A percentile compares a stretch with the other conserved stretches of the same genome.
These are phyloP conservation scores for Semibalanus balanoides DNA, from an alignment of 1,140 invertebrate species.

Conservation along the genomic window DNA sequence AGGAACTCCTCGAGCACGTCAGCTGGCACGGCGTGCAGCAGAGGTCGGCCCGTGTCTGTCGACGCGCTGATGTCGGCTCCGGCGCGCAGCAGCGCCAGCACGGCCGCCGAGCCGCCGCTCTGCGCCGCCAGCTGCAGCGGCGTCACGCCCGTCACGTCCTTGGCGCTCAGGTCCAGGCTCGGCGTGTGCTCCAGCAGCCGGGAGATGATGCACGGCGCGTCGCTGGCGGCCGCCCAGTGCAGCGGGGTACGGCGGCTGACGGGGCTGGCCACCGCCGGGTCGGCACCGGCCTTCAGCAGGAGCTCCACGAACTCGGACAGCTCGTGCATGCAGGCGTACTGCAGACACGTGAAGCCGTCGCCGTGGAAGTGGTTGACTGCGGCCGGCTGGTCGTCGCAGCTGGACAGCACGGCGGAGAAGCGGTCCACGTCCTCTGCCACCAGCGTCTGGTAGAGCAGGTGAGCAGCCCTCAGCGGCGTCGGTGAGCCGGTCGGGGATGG, in stretches of 20 bases:
- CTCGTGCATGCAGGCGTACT: conserved; percentile 15
- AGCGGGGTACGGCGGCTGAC: conserved; percentile 13
- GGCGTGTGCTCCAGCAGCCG: neutral
- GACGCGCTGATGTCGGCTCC: neutral
- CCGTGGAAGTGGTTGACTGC: conserved; percentile 8
- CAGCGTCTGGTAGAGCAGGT: neutral
- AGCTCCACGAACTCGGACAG: conserved; percentile 11
- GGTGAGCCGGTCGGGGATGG: too few species aligned
- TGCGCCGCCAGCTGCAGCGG: neutral
- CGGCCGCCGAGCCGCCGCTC: neutral
- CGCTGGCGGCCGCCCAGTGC: conserved; percentile 11
- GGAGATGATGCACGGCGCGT: neutral
- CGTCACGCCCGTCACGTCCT: neutral
- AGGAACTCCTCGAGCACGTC: neutral
- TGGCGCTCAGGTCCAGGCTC: neutral
- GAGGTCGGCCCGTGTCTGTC: too few species aligned
- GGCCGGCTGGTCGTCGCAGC: too few species aligned
- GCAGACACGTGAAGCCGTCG: conserved; percentile 14
- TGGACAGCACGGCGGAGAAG: neutral
- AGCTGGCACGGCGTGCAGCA: neutral
- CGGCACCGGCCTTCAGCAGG: conserved; percentile 9
- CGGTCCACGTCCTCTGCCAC: neutral
- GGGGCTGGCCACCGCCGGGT: conserved; percentile 9
- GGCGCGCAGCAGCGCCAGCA: neutral
- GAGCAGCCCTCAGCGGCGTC: too few species aligned